A percentile compares a stretch with the other conserved stretches of the same genome.
These are phyloP conservation scores for Rousettus madagascariensis DNA, from an alignment of 2,797 vertebrate species.

Conservation along the genomic window DNA sequence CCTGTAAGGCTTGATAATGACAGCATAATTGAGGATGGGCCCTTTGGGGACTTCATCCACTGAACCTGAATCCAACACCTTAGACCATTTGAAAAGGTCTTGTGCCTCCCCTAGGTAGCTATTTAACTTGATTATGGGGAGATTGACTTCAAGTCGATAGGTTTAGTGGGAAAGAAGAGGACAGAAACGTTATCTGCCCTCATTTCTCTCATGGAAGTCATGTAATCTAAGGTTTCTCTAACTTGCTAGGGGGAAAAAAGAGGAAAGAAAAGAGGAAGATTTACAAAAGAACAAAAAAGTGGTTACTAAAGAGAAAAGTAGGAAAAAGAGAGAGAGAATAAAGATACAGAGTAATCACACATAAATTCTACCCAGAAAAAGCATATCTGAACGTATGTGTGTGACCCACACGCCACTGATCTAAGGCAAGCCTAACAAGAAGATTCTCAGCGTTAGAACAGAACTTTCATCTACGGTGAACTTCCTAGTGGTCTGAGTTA, in stretches of 20 bases:
- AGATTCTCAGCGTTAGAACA: neutral
- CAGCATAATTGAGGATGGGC: neutral
- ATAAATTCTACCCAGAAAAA: neutral
- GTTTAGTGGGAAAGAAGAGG: neutral
- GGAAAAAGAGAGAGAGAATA: neutral
- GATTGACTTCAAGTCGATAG: neutral
- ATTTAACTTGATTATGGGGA: neutral
- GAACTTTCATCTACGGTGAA: neutral
- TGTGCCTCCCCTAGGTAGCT: neutral
- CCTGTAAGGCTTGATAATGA: neutral
- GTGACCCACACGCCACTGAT: rapidly evolving
- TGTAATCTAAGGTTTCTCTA: neutral
- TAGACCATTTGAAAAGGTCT: neutral
- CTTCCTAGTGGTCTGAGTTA: conserved; percentile 23
- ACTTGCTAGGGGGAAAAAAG: neutral
- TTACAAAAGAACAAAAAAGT: neutral
- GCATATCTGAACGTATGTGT: neutral
- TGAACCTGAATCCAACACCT: neutral
- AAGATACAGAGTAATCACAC: neutral
- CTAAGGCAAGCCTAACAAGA: neutral
- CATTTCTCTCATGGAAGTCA: neutral
- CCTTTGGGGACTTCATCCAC: neutral
- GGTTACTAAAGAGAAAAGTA: neutral
- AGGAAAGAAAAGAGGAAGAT: neutral
- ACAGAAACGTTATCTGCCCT: neutral